Evolutionary conservation across 2,113 vertebrate genomes (phyloP), one percentile per base, ranked within the genome.

Genomic region (Neopipo cinnamomea): DNA sequence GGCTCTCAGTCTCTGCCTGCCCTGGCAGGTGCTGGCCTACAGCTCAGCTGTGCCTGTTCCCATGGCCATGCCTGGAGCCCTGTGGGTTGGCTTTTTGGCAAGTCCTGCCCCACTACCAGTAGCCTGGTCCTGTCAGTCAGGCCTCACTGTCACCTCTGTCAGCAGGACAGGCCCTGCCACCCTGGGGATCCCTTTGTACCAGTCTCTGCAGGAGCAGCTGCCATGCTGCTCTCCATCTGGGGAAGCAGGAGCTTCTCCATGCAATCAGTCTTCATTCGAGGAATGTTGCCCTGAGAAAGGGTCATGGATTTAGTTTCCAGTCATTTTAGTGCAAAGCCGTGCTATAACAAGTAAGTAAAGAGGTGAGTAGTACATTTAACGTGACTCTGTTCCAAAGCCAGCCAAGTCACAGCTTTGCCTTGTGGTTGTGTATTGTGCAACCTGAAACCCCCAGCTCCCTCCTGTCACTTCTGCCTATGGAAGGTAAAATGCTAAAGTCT

Each of bases 151-250:
- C 8, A 0, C 17, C 4, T 52, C 30, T 63, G 12, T 37, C 1
- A 1, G 30, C 0, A 0, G 25, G 28, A 28, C 47, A 30, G 41
- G 27, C 61, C 16, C 14, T 12, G 49, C 23, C 25, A 11, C 11
- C 15, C 53, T 19, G 35, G 47, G 47, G 11, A 37, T 47, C 11
- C 28, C 44, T 15, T 31, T 7, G 17, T 6, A 3, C 9, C 21
- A 1, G 2, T 31, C 19, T 11, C 53, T 49, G 44, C 14, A 25
- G 53, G n/a, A 72, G 31, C n/a, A 59, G 59, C 21, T 0, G 0
- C 55, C 46, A 9, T 25, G 5, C 31, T 61, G 25, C 30, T 55
- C 66, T 78, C 14, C 1, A 0, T 31, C 22, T 3, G 7, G 50
- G 8, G 37, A 53, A 13, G 24, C 5, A 20, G 23, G 52, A 63